Percentiles rank a stretch among this genome's conserved stretches.
phyloP scores from a whole-genome alignment of 64 coral and sea anemone species.

The Hydrozoanthus tunicans region DNA sequence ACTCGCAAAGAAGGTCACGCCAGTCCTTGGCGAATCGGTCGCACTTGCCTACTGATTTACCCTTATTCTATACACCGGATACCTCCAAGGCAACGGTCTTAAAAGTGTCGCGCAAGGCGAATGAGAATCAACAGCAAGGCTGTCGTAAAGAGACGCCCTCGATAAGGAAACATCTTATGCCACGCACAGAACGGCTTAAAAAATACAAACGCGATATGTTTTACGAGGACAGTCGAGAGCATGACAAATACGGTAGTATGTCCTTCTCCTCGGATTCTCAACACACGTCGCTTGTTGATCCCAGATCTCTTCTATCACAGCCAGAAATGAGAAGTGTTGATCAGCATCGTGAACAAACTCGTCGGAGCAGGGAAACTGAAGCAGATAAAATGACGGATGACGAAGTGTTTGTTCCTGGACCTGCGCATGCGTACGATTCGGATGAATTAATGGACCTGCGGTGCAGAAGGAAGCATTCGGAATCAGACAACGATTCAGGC shows the following conservation, averaged over 20 bases:
- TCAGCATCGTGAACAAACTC: not conserved
- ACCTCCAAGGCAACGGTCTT: constrained; percentile 27
- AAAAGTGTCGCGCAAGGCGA: constrained; percentile 1
- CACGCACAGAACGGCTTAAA: constrained; percentile 31
- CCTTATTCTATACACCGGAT: constrained; percentile 38
- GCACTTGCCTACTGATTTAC: constrained; percentile 34
- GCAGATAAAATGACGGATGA: not conserved
- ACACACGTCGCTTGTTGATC: not conserved
- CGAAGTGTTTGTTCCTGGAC: constrained; percentile 4
- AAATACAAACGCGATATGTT: constrained; percentile 45
- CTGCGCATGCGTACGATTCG: constrained; percentile 10
- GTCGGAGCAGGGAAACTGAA: not conserved
- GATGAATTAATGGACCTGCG: constrained; percentile 3
- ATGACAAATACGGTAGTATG: not conserved
- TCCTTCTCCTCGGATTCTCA: not conserved
- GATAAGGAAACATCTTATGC: constrained; percentile 35
- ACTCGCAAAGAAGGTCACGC: not conserved
- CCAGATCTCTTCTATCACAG: not conserved
- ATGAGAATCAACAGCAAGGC: not conserved
- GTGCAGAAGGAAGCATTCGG: not conserved
- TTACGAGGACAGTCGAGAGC: constrained; percentile 42
- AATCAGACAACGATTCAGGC: constrained; percentile 44
- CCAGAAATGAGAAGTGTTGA: not conserved
- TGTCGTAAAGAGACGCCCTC: constrained; percentile 1
- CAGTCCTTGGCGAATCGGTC: constrained; percentile 1